Base-by-base conservation (phyloP, 2,113 vertebrate species). In the Australoheros scitulus region DNA sequence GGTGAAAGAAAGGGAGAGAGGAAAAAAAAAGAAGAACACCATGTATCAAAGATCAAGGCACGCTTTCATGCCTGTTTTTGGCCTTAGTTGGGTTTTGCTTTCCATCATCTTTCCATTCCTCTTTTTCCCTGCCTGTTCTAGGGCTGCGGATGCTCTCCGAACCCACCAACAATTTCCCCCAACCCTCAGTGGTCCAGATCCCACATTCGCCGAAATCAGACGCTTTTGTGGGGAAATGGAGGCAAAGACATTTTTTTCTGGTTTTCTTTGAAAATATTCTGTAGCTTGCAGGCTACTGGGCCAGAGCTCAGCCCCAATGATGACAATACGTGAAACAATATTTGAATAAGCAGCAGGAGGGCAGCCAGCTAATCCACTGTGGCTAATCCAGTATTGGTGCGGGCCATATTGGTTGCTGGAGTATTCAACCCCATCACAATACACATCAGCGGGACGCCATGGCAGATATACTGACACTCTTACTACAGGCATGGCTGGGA, bases 281-380 rank as follows among this genome's bases (percentile, higher is more conserved):
- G 85, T 83, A 68, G 91, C 85, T 90, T 52, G 61, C 41, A 32
- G 81, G 76, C 78, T 80, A 82, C 52, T 14, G 87, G 91, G 87
- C 91, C 88, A 79, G 14, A 85, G 89, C 89, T 91, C 85, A 88
- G 82, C 86, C 84, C 91, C 90, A 36, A 89, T 92, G 94, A 94
- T 95, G 94, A 95, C 94, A 94, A 95, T 93, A 94, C 93, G 94
- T 93, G 93, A 93, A 94, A 94, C 94, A 95, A 95, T 95, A 94
- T 95, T 95, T 95, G 94, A 95, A 94, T 95, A 94, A 94, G 93
- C 94, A 94, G 93, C 94, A 93, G 94, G 94, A 95, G 93, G 93
- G 91, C 91, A 90, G 91, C 85, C 85, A 82, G 93, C 88, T 95
- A 95, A 95, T 95, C 94, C 94, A 94, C 91, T 95, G 94, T 94